phyloP scores from a whole-genome alignment of 92 coral and sea anemone genomes.

The Ricordea florida region DNA sequence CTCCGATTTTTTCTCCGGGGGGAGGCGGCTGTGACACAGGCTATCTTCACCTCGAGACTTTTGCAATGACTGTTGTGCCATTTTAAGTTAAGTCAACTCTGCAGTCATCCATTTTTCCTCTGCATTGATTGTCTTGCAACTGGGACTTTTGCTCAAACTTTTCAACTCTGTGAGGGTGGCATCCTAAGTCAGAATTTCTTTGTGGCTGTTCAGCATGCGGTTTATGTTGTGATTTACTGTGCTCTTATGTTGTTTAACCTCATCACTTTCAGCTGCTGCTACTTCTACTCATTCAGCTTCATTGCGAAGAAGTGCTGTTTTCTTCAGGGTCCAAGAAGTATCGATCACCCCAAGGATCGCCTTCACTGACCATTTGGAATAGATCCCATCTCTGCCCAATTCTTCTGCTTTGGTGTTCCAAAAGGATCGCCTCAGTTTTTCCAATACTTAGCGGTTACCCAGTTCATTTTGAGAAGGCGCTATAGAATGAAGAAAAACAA shows the following conservation, averaged over 20 bases:
- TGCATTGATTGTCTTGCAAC: too few relatives aligned
- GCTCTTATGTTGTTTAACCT: not conserved
- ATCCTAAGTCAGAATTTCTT: not conserved
- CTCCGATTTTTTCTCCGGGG: not conserved
- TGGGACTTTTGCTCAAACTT: too few relatives aligned
- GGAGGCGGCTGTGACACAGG: constrained; percentile 17
- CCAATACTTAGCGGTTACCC: not conserved
- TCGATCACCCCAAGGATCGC: constrained; percentile 3
- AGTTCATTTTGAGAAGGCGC: not conserved
- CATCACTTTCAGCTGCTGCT: not conserved
- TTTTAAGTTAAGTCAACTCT: too few relatives aligned
- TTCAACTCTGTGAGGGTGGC: not conserved
- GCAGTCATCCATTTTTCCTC: too few relatives aligned
- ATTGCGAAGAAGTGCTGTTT: not conserved
- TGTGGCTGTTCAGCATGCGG: not conserved
- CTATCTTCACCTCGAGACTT: too few relatives aligned
- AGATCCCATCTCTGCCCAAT: not conserved
- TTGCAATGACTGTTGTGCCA: too few relatives aligned
- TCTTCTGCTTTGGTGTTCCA: constrained; percentile 17
- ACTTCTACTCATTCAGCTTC: not conserved
- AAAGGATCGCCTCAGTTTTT: not conserved
- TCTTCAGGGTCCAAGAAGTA: not conserved
- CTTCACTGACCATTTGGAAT: not conserved
- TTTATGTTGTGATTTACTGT: not conserved
- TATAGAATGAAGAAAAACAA: too few relatives aligned